Percentiles rank a stretch among this genome's conserved stretches.
These are phyloP conservation scores for Hirundo rustica DNA, from an alignment of 2,797 vertebrate species.

Conservation along the genomic window DNA sequence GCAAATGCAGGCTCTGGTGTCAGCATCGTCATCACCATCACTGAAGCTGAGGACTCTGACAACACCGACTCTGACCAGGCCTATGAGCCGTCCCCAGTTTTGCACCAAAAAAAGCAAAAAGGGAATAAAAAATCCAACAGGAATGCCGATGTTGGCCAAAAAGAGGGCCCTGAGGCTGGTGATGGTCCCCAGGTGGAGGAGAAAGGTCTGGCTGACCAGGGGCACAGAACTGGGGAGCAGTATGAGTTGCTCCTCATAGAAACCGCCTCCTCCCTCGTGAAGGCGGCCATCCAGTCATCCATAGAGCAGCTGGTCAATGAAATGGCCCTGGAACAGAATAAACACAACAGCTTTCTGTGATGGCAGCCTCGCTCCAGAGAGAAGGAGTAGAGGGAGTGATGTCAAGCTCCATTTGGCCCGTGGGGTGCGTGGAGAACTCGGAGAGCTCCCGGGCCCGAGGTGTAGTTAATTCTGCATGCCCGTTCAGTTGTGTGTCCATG, in stretches of 20 bases:
- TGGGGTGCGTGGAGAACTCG: not conserved
- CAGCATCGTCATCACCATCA: constrained; percentile 77
- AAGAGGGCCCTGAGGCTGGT: not conserved
- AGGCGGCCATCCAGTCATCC: constrained; percentile 81
- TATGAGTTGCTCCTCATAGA: constrained; percentile 80
- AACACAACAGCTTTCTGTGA: constrained; percentile 75
- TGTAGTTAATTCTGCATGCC: constrained; percentile 61
- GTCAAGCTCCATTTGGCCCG: not conserved
- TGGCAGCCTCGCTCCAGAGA: not conserved
- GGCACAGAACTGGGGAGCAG: constrained; percentile 75
- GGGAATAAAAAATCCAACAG: constrained; percentile 55
- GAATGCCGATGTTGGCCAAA: constrained; percentile 4
- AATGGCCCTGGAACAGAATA: constrained; percentile 75
- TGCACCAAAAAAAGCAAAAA: constrained; percentile 68
- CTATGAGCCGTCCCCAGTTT: constrained; percentile 67
- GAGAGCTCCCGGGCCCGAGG: not conserved
- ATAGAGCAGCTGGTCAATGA: constrained; percentile 83
- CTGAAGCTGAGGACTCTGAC: constrained; percentile 75
- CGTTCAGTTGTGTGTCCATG: not conserved
- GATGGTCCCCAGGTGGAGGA: not conserved
- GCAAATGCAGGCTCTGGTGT: constrained; percentile 34
- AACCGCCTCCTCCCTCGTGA: constrained; percentile 82
- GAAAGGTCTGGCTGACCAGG: constrained; percentile 37
- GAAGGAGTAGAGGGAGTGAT: not conserved
- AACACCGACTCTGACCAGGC: constrained; percentile 68